Conservation (phyloP, 35 echinoderm and acorn worm genomes). For the Anneissia japonica region DNA sequence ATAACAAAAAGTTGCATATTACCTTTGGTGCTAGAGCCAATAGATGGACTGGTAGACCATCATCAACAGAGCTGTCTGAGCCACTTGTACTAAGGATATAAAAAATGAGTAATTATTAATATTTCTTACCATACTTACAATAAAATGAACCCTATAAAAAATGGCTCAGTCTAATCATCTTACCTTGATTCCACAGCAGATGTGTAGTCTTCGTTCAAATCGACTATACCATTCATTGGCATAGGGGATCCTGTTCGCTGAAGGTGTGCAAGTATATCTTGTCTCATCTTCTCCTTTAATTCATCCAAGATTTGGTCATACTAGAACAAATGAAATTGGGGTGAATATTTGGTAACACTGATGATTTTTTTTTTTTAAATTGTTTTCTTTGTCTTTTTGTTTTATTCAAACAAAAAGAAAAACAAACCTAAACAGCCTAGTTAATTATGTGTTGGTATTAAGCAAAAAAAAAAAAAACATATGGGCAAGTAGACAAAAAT, state of each 20-base stretch:
- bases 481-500: no score
- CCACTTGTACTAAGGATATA: slow-evolving; percentile 81
- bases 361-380: no score
- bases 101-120: neutral
- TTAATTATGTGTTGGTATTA: no score
- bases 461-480: no score
- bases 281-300: slow-evolving; percentile 75
- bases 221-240: slow-evolving; percentile 58
- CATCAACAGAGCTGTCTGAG: slow-evolving; percentile 95
- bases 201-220: slow-evolving; percentile 70
- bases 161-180: neutral
- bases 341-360: no score
- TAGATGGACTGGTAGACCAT: slow-evolving; percentile 90
- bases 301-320: slow-evolving; percentile 65
- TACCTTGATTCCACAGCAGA: slow-evolving; percentile 95
- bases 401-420: no score
- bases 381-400: no score
- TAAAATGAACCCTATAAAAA: neutral
- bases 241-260: slow-evolving; percentile 74
- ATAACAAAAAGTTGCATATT: neutral
- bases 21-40: slow-evolving; percentile 95
- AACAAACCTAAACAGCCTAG: no score
- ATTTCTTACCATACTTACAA: neutral
- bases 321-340: slow-evolving; percentile 26
- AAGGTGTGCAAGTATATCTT: slow-evolving; percentile 76